These are phyloP conservation scores for Myzus persicae DNA, from an alignment of 1,140 invertebrate genomes.

Conservation along the genomic window DNA sequence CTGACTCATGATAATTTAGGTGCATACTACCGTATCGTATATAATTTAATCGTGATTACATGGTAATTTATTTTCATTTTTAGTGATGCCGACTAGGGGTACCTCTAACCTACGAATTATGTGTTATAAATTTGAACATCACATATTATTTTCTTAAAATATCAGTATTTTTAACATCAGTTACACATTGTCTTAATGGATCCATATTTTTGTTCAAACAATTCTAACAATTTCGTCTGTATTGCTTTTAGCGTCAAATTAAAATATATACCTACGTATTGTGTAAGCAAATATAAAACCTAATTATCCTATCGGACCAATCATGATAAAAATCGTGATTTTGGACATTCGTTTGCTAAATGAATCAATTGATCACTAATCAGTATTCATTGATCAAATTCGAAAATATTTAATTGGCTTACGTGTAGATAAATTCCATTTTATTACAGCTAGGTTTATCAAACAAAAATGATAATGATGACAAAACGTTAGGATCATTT, in stretches of 20 bases:
- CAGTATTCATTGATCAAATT: not conserved
- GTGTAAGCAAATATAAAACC: not conserved
- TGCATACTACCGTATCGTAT: not conserved
- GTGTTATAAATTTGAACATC: not conserved
- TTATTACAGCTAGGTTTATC: not conserved
- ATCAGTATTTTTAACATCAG: not conserved
- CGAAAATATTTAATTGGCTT: not conserved
- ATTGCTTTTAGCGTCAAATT: not conserved
- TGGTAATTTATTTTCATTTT: not conserved
- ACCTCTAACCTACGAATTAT: not conserved
- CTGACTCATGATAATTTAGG: not conserved
- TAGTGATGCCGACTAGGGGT: not conserved
- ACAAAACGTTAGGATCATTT: not conserved
- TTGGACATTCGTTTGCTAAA: not conserved
- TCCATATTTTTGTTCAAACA: not conserved
- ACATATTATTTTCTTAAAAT: not conserved
- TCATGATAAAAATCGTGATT: not conserved
- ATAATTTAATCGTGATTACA: not conserved
- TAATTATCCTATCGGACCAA: not conserved
- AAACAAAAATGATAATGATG: not conserved
- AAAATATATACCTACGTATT: not conserved
- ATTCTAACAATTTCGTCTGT: not conserved
- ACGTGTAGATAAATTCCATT: not conserved
- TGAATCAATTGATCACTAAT: not conserved
- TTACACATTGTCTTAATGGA: not conserved